Base-by-base conservation (phyloP, 1,140 invertebrate genomes). In the Drosophila asahinai region DNA sequence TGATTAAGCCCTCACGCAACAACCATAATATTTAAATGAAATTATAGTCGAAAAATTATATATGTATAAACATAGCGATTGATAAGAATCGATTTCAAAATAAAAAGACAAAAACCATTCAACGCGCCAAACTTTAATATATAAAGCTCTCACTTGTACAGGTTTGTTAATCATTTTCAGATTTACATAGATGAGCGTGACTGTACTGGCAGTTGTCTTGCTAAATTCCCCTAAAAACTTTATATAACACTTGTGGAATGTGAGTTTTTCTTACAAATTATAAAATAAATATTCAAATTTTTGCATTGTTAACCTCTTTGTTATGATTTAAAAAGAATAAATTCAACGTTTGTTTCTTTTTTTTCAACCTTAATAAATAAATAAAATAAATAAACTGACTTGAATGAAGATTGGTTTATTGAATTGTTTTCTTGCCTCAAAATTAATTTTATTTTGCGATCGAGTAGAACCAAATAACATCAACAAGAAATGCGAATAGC, bases 1-100 rank as follows among this genome's bases (percentile, higher is more conserved):
- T 60, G 75, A 63, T 83, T 89, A 89, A 81, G 77, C 62, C 65
- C 63, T 77, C 54, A 72, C 36, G 40, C 49, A 64, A 72, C 52
- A 80, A 63, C 42, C 52, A 78, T 75, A 78, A 80, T 73, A 83
- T 63, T 81, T 87, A 89, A 89, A 89, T 90, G 70, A 65, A 89
- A 90, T 89, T 90, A 90, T 90, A 89, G 86, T 89, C 81, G 78
- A 89, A 65, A 84, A 89, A 90, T 81, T 77, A 86, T 79, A 83
- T 80, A 86, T 80, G 83, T 78, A 81, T 67, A 74, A 81, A 86
- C 58, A 55, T 77, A 77, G 77, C 60, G 77, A 80, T 74, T 80
- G 66, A 77, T 77, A 65, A 75, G 57, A 64, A 63, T 72, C 70
- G 40, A 78, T 62, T 68, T 77, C 77, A 78, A 80, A 57, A 57